phyloP scores from a whole-genome alignment of 2,888 invertebrate species.

The Seira musarum region DNA sequence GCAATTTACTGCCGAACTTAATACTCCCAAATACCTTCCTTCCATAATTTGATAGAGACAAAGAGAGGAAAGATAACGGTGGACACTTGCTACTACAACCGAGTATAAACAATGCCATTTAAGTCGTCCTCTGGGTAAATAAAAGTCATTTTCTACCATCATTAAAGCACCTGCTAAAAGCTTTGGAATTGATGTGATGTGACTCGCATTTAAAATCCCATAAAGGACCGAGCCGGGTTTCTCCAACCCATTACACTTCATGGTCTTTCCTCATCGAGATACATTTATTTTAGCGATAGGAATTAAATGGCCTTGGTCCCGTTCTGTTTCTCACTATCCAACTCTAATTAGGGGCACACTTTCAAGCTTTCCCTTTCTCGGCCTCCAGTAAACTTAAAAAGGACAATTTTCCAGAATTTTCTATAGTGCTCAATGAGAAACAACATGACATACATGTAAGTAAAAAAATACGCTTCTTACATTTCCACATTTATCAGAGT shows the following conservation, averaged over 20 bases:
- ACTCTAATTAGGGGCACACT: slow-evolving; percentile 6
- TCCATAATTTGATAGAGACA: too few species aligned
- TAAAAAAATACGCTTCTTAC: background rate
- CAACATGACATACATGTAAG: background rate
- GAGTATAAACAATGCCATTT: background rate
- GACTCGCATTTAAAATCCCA: slow-evolving; percentile 30
- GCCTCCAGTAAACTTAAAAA: background rate
- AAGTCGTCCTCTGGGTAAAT: background rate
- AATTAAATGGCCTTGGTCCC: background rate
- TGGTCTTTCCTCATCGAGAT: slow-evolving; percentile 7
- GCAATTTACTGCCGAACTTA: slow-evolving; percentile 25
- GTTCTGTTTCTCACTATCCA: background rate
- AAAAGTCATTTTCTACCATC: background rate
- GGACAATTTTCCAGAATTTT: background rate
- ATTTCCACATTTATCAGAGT: background rate
- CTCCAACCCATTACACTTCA: background rate
- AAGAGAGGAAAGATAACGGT: background rate
- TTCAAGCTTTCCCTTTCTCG: background rate
- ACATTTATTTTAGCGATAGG: background rate
- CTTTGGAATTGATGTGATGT: slow-evolving; percentile 31
- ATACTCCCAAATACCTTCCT: background rate
- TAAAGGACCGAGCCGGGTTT: slow-evolving; percentile 19
- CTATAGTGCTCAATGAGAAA: background rate
- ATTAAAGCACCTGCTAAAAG: slow-evolving; percentile 40
- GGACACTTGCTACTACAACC: background rate